Conservation (phyloP, 2,113 vertebrate genomes). For the Nansenia antarctica region DNA sequence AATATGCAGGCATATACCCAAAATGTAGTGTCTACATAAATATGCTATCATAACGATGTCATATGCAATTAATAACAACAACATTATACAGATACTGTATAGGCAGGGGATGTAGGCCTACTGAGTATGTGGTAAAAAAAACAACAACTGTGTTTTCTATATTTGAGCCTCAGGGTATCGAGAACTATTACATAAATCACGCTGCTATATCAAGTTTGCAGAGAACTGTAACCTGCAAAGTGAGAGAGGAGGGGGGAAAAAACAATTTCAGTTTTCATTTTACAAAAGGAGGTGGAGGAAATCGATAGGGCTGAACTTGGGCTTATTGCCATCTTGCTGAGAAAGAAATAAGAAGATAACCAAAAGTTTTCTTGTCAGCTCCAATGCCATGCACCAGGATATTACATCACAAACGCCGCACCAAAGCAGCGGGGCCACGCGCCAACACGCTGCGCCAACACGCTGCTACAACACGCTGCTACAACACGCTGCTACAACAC, state of each 20-base stretch:
- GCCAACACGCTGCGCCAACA: background rate
- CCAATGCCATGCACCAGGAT: slow-evolving; percentile 26
- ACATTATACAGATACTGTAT: too few relatives aligned
- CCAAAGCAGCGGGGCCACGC: slow-evolving; percentile 6
- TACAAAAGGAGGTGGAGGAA: slow-evolving; percentile 55
- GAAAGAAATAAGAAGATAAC: slow-evolving; percentile 58
- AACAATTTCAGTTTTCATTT: slow-evolving; percentile 68
- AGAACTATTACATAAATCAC: slow-evolving; percentile 53
- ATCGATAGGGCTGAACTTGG: slow-evolving; percentile 61
- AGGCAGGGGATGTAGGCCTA: too few relatives aligned
- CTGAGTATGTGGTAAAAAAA: background rate
- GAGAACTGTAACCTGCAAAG: slow-evolving; percentile 51
- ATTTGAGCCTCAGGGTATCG: slow-evolving; percentile 8
- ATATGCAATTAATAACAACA: too few relatives aligned
- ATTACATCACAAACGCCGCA: slow-evolving; percentile 57
- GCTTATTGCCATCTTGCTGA: slow-evolving; percentile 60
- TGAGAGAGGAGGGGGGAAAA: slow-evolving; percentile 31
- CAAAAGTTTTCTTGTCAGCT: slow-evolving; percentile 31
- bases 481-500: slow-evolving; percentile 3
- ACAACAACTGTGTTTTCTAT: background rate
- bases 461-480: background rate
- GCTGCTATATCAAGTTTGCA: slow-evolving; percentile 50
- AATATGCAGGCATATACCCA: slow-evolving; percentile 32
- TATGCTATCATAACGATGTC: too few relatives aligned
- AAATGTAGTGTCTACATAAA: too few relatives aligned